Evolutionary conservation across 1,140 invertebrate species (phyloP).

Genomic region (Lordiphosa collinella): DNA sequence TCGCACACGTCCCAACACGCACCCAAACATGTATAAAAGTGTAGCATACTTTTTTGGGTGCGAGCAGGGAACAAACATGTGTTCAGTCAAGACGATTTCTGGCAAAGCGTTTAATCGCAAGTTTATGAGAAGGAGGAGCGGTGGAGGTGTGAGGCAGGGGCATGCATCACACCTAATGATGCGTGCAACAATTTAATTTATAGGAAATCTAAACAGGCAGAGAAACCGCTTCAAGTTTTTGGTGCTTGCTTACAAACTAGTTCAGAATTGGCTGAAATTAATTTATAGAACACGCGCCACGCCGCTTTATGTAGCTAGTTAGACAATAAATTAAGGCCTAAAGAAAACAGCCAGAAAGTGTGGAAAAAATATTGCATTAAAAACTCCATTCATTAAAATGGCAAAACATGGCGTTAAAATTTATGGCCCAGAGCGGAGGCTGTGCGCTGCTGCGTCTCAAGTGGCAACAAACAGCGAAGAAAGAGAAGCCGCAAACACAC

Average conservation of each 20-base stretch:
- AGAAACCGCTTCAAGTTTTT: too few species aligned
- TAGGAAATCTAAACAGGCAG: too few species aligned
- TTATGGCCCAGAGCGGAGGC: slow-evolving; percentile 46
- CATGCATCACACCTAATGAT: slow-evolving; percentile 9
- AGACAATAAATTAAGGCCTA: slow-evolving; percentile 69
- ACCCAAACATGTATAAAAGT: background rate
- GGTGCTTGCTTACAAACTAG: too few species aligned
- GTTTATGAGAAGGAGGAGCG: slow-evolving; percentile 25
- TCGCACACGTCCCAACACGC: slow-evolving; percentile 19
- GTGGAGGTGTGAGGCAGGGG: background rate
- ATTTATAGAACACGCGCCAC: slow-evolving; percentile 1
- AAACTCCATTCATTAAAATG: slow-evolving; percentile 77
- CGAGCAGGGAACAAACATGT: slow-evolving; percentile 39
- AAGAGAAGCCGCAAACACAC: slow-evolving; percentile 11
- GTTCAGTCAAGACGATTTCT: slow-evolving; percentile 50
- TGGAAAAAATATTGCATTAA: slow-evolving; percentile 71
- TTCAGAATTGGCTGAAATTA: too few species aligned
- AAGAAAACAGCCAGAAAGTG: slow-evolving; percentile 50
- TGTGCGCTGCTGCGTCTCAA: slow-evolving; percentile 34
- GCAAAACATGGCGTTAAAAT: slow-evolving; percentile 69
- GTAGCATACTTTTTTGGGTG: slow-evolving; percentile 50
- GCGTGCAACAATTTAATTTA: slow-evolving; percentile 58
- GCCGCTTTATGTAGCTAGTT: slow-evolving; percentile 18
- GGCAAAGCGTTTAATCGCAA: slow-evolving; percentile 49
- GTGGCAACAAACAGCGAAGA: slow-evolving; percentile 26